phyloP scores from a whole-genome alignment of 2,888 invertebrate genomes.

The Cataglyphis cursor region DNA sequence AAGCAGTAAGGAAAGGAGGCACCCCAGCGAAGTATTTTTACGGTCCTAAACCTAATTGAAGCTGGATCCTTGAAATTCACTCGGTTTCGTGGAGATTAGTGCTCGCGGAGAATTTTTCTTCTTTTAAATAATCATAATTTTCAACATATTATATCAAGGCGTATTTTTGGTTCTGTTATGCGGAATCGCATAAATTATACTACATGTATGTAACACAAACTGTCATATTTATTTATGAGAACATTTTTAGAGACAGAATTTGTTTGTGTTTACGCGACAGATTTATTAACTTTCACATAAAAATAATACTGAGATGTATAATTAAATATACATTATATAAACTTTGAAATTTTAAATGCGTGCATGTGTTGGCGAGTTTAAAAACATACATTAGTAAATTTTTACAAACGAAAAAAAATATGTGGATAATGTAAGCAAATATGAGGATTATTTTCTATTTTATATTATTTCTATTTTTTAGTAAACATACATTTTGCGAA shows the following conservation, averaged over 20 bases:
- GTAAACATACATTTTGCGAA: neutral
- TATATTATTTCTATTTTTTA: neutral
- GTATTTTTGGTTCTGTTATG: constrained; percentile 14
- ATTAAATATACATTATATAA: neutral
- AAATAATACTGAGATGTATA: neutral
- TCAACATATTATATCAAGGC: constrained; percentile 38
- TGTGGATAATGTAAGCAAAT: neutral
- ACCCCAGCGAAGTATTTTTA: constrained; percentile 72
- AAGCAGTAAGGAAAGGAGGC: constrained; percentile 49
- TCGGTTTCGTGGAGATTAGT: constrained; percentile 66
- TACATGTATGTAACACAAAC: neutral
- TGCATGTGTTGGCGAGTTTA: neutral
- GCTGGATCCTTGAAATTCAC: constrained; percentile 69
- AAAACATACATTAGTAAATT: neutral
- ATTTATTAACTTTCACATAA: neutral
- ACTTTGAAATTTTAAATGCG: neutral
- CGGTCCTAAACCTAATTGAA: constrained; percentile 81
- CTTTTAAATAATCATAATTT: constrained; percentile 59
- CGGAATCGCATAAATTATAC: neutral
- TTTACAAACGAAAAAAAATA: neutral
- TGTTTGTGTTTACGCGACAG: neutral
- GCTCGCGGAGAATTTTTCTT: constrained; percentile 55
- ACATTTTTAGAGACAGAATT: neutral
- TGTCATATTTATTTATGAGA: neutral
- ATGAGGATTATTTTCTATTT: neutral